These are phyloP conservation scores for Austrolebias charrua DNA, from an alignment of 2,797 vertebrate genomes.

Conservation along the genomic window DNA sequence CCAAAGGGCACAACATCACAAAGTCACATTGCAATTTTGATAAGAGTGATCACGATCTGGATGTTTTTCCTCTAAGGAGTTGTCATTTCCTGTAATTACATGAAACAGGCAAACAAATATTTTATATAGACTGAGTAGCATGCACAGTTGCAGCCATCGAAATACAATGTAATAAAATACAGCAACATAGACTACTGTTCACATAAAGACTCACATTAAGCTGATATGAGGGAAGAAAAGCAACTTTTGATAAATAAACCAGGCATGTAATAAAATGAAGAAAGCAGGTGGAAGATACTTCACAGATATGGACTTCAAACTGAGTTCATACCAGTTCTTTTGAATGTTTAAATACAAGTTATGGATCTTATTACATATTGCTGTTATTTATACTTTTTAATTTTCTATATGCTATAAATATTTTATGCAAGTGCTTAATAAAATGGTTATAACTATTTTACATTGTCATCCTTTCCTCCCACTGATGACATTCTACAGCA, in stretches of 20 bases:
- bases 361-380: neutral
- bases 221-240: conserved; percentile 6
- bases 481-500: neutral
- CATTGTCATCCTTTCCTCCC: neutral
- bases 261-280: conserved; percentile 3
- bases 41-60: neutral
- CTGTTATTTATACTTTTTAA: neutral
- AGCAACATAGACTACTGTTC: conserved; percentile 5
- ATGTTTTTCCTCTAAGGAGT: conserved; percentile 6
- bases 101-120: conserved; percentile 32
- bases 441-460: neutral
- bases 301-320: neutral
- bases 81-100: conserved; percentile 17
- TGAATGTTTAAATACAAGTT: neutral
- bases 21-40: no score
- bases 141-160: conserved; percentile 3
- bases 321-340: neutral
- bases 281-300: neutral
- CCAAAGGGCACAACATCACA: no score
- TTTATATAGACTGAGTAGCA: conserved; percentile 19
- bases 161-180: conserved; percentile 25
- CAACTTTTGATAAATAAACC: conserved; percentile 1
- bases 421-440: neutral
- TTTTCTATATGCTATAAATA: neutral
- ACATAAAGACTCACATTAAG: conserved; percentile 8